Percentiles rank a stretch among this genome's conserved stretches.
Evolutionary conservation across 2,888 invertebrate genomes (phyloP).

Genomic region (Apeira syringaria): DNA sequence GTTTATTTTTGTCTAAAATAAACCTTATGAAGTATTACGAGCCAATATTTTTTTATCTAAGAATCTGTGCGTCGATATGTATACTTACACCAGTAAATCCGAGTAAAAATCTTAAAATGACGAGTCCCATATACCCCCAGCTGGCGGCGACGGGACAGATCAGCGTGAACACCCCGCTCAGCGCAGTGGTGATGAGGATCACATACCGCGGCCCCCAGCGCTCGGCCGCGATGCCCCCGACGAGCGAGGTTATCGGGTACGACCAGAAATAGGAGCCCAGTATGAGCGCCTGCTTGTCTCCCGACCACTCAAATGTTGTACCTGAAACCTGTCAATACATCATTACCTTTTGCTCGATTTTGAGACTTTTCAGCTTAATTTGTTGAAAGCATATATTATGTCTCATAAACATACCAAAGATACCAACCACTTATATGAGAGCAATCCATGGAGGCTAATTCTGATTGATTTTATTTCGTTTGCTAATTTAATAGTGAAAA

Average conservation of each 20-base stretch:
- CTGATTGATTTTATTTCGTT: no score
- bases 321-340: conserved; percentile 29
- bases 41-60: background rate
- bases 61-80: no score
- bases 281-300: conserved; percentile 85
- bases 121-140: conserved; percentile 80
- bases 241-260: conserved; percentile 85
- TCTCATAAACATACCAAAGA: no score
- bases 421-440: no score
- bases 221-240: conserved; percentile 87
- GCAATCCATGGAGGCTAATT: no score
- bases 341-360: no score
- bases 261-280: conserved; percentile 89
- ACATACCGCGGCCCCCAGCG: conserved; percentile 85
- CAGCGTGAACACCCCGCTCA: conserved; percentile 82
- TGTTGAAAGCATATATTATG: no score
- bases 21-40: no score
- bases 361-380: no score
- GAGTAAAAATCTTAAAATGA: conserved; percentile 82
- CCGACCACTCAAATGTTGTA: conserved; percentile 80
- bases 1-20: no score
- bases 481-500: no score
- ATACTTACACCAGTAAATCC: conserved; percentile 85
- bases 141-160: conserved; percentile 85
- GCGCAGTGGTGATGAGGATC: conserved; percentile 77